These are phyloP conservation scores for Blastobasis lacticolella DNA, from an alignment of 2,888 invertebrate genomes.

Conservation along the genomic window DNA sequence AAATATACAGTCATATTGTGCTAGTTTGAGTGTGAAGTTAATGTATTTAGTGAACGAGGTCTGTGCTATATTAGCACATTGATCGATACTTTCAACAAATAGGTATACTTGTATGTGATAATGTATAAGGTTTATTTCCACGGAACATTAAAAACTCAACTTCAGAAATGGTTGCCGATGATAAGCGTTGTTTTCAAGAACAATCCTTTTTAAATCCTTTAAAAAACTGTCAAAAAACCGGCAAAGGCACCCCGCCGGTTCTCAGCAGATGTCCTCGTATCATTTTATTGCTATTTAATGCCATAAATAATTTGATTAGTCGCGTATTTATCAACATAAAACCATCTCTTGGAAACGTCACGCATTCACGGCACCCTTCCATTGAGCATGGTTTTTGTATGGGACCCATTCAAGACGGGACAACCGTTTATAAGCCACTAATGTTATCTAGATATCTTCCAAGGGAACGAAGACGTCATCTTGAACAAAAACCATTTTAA, in stretches of 20 bases:
- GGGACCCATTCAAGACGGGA: conserved; percentile 42
- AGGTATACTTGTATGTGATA: neutral
- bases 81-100: neutral
- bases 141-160: neutral
- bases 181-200: neutral
- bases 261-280: conserved; percentile 47
- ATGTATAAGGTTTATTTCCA: neutral
- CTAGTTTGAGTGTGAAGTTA: too few species aligned
- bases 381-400: conserved; percentile 30
- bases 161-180: too few species aligned
- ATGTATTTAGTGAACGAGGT: too few species aligned
- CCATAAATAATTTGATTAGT: conserved; percentile 75
- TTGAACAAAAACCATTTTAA: conserved; percentile 25
- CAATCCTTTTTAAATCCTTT: neutral
- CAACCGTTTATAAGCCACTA: conserved; percentile 71
- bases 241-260: neutral
- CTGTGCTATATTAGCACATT: too few species aligned
- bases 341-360: conserved; percentile 67
- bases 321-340: conserved; percentile 70
- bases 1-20: neutral
- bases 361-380: conserved; percentile 41
- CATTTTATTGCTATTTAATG: conserved; percentile 63
- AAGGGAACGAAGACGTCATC: conserved; percentile 50
- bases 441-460: conserved; percentile 66
- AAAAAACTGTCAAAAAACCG: neutral